These are phyloP conservation scores for Acanthis flammea DNA, from an alignment of 2,797 vertebrate species.

Conservation along the genomic window DNA sequence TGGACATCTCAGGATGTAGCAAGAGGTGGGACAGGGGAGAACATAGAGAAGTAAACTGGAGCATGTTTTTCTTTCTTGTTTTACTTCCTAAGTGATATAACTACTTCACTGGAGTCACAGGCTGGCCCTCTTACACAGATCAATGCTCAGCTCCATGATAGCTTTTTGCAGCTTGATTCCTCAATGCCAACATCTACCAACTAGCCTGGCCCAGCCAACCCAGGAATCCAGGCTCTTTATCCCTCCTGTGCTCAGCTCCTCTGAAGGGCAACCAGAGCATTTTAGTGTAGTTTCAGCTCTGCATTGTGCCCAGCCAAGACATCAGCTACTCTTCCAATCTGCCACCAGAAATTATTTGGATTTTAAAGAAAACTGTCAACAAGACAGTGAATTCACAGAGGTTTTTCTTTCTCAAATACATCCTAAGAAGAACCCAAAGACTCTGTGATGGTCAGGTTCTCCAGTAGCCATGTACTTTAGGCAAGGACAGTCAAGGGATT, in stretches of 20 bases:
- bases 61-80: background rate
- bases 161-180: background rate
- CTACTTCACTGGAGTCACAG: background rate
- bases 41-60: background rate
- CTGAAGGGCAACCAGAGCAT: background rate
- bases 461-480: background rate
- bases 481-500: background rate
- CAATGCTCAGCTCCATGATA: background rate
- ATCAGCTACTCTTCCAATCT: background rate
- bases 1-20: accelerated
- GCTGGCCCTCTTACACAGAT: background rate
- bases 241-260: background rate
- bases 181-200: background rate
- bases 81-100: background rate
- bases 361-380: background rate
- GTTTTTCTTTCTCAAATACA: background rate
- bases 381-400: background rate
- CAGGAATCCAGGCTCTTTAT: background rate
- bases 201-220: background rate
- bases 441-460: background rate
- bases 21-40: background rate
- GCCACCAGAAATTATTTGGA: background rate
- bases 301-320: background rate
- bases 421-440: background rate
- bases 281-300: background rate